These are phyloP conservation scores for Lepilemur ruficaudatus DNA, from an alignment of 2,797 vertebrate genomes.

Conservation along the genomic window DNA sequence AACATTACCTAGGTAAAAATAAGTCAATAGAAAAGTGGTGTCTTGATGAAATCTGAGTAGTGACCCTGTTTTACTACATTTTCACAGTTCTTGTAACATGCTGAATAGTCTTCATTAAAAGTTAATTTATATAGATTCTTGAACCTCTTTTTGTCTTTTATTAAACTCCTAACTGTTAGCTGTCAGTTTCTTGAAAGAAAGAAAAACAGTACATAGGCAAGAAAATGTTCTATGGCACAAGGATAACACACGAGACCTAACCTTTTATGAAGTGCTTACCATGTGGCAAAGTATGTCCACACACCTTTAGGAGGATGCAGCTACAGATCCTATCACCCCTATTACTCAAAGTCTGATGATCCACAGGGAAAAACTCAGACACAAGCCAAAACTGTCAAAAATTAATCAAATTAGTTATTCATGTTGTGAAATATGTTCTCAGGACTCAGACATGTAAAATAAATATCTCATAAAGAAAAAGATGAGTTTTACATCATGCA, in stretches of 20 bases:
- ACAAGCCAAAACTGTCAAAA: not conserved
- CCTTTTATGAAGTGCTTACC: not conserved
- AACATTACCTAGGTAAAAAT: not conserved
- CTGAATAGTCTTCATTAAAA: slow-evolving; percentile 7
- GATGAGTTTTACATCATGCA: not conserved
- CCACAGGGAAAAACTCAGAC: not conserved
- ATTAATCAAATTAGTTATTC: not conserved
- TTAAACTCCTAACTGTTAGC: not conserved
- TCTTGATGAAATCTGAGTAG: not conserved
- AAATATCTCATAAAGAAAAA: not conserved
- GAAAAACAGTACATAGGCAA: not conserved
- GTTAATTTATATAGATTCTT: not conserved
- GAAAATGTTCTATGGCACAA: not conserved
- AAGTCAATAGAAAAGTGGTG: not conserved
- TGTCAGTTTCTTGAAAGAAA: not conserved
- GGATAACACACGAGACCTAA: not conserved
- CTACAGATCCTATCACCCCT: not conserved
- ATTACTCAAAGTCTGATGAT: not conserved
- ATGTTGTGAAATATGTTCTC: not conserved
- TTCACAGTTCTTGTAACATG: not conserved
- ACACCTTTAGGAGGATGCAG: not conserved
- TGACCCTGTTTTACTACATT: not conserved
- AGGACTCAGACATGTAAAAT: not conserved
- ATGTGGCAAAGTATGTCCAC: not conserved
- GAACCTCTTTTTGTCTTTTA: not conserved